These are phyloP conservation scores for Drosophila demipolita DNA, from an alignment of 2,888 invertebrate genomes.

Conservation along the genomic window DNA sequence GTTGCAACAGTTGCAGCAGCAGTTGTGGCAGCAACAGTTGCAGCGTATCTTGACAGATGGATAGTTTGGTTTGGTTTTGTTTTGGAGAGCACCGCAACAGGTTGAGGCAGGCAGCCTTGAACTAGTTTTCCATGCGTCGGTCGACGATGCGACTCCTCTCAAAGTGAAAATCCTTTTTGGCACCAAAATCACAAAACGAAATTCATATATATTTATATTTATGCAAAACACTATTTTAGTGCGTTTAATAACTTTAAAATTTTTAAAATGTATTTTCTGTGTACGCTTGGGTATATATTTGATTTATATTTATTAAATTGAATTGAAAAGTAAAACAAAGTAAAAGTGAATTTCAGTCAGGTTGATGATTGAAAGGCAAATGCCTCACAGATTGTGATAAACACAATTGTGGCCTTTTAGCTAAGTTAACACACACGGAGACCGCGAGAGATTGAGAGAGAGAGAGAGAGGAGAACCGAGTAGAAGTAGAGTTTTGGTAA, in stretches of 20 bases:
- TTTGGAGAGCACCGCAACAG: constrained; percentile 37
- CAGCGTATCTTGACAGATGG: constrained; percentile 9
- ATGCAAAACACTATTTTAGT: background rate
- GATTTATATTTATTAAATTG: constrained; percentile 1
- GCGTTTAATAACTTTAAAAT: constrained; percentile 30
- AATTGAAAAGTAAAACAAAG: constrained; percentile 20
- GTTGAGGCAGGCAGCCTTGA: constrained; percentile 67
- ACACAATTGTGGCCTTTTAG: constrained; percentile 36
- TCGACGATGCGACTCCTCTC: background rate
- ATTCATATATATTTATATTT: background rate
- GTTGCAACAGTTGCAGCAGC: background rate
- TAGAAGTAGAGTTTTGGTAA: background rate
- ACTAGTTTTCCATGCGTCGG: constrained; percentile 65
- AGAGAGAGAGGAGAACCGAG: constrained; percentile 1
- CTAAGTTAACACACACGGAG: constrained; percentile 4
- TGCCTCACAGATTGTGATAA: constrained; percentile 29
- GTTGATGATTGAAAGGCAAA: constrained; percentile 45
- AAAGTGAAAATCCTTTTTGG: constrained; percentile 61
- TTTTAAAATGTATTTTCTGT: constrained; percentile 4
- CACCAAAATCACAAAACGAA: constrained; percentile 10
- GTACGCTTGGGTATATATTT: constrained; percentile 20
- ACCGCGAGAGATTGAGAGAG: background rate
- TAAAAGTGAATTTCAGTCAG: constrained; percentile 34
- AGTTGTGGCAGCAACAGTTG: background rate
- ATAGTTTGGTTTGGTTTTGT: background rate